These are phyloP conservation scores for Trimorus sp. DNA, from an alignment of 2,888 invertebrate species.

Conservation along the genomic window DNA sequence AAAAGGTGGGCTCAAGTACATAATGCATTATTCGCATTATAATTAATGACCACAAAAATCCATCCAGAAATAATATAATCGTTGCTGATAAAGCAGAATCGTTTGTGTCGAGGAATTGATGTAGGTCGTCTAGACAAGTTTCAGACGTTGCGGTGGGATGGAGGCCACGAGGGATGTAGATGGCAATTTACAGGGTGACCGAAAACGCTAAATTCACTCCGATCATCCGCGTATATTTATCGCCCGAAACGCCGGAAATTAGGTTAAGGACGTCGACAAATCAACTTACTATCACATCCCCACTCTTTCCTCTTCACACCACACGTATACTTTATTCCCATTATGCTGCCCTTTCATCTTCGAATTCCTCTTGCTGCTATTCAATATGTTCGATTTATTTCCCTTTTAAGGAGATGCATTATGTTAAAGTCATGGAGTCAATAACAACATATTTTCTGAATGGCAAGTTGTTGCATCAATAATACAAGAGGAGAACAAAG, in stretches of 20 bases:
- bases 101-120: constrained; percentile 21
- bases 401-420: too few relatives aligned
- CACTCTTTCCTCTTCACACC: constrained; percentile 8
- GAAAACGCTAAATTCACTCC: constrained; percentile 40
- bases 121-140: constrained; percentile 68
- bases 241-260: constrained; percentile 56
- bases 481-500: too few relatives aligned
- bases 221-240: constrained; percentile 42
- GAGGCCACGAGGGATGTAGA: constrained; percentile 35
- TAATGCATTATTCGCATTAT: too few relatives aligned
- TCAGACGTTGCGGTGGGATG: constrained; percentile 60
- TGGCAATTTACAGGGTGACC: constrained; percentile 48
- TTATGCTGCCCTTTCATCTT: not conserved
- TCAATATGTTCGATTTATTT: too few relatives aligned
- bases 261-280: constrained; percentile 72
- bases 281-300: constrained; percentile 65
- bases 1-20: too few relatives aligned
- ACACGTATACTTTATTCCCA: constrained; percentile 20
- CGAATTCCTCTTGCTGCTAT: too few relatives aligned
- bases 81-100: constrained; percentile 18
- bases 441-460: too few relatives aligned
- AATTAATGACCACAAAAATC: too few relatives aligned
- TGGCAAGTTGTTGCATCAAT: too few relatives aligned
- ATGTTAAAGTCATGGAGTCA: too few relatives aligned
- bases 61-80: not conserved